Percentiles rank a stretch among this genome's conserved stretches.
phyloP scores from a whole-genome alignment of 2,888 invertebrate species.

The Tribolium freemani region DNA sequence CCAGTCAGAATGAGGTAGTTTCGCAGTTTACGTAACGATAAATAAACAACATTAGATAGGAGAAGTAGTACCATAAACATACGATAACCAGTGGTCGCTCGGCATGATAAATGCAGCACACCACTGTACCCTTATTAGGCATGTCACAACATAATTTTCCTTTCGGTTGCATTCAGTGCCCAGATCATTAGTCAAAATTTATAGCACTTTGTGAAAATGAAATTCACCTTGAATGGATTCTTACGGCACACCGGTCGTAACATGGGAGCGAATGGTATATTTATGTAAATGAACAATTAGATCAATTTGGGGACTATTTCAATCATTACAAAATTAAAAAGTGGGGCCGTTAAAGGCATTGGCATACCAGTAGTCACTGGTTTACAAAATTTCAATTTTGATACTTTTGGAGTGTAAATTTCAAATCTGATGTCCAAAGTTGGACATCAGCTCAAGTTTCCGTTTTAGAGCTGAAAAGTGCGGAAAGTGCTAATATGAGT shows the following conservation, averaged over 20 bases:
- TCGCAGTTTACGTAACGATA: neutral
- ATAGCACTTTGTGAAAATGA: neutral
- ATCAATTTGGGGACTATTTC: neutral
- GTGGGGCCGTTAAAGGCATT: neutral
- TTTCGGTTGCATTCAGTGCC: slow-evolving; percentile 4
- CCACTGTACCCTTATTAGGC: slow-evolving; percentile 20
- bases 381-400: no score
- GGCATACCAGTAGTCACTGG: no score
- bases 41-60: slow-evolving; percentile 15
- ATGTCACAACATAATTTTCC: slow-evolving; percentile 30
- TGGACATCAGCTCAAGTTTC: no score
- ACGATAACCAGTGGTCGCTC: slow-evolving; percentile 1
- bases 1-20: neutral
- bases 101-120: slow-evolving; percentile 14
- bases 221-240: no score
- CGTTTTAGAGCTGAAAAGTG: no score
- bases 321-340: no score
- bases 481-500: no score
- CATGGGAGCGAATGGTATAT: neutral
- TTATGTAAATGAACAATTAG: slow-evolving; percentile 8
- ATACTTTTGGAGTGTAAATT: no score
- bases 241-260: neutral
- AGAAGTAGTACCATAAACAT: slow-evolving; percentile 5
- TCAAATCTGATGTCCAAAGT: no score
- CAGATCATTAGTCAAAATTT: neutral